Percentiles rank a stretch among this genome's conserved stretches.
phyloP scores from a whole-genome alignment of 2,888 invertebrate genomes.

The Sarcophaga subvicina region DNA sequence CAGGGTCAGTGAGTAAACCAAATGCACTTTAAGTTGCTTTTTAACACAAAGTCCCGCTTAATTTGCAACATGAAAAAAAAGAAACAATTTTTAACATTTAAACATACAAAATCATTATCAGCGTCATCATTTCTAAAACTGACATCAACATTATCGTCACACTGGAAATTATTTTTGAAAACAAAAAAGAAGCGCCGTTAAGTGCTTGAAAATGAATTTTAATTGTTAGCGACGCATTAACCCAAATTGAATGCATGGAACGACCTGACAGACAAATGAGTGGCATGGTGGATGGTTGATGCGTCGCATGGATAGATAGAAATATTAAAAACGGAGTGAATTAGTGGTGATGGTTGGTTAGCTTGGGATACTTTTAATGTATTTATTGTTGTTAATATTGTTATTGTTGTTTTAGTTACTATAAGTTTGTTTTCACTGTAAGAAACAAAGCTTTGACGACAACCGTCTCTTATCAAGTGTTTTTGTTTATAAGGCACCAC shows the following conservation, averaged over 20 bases:
- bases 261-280: background rate
- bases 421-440: background rate
- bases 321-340: background rate
- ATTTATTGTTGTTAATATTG: background rate
- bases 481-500: conserved; percentile 52
- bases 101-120: conserved; percentile 33
- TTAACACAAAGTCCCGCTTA: conserved; percentile 26
- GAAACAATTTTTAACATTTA: conserved; percentile 11
- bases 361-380: conserved; percentile 13
- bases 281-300: background rate
- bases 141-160: background rate
- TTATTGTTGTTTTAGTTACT: background rate
- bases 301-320: background rate
- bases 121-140: background rate
- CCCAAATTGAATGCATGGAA: conserved; percentile 60
- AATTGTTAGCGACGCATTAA: conserved; percentile 68
- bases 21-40: conserved; percentile 32
- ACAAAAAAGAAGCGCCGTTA: conserved; percentile 58
- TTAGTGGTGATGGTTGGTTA: background rate
- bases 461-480: conserved; percentile 60
- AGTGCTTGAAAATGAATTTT: conserved; percentile 56
- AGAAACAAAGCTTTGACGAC: conserved; percentile 53
- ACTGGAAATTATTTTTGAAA: background rate
- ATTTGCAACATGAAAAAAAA: conserved; percentile 48
- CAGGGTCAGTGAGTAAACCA: background rate